Evolutionary conservation across 2,797 vertebrate species (phyloP), one percentile per base, ranked within the genome.

Genomic region (Falco naumanni): DNA sequence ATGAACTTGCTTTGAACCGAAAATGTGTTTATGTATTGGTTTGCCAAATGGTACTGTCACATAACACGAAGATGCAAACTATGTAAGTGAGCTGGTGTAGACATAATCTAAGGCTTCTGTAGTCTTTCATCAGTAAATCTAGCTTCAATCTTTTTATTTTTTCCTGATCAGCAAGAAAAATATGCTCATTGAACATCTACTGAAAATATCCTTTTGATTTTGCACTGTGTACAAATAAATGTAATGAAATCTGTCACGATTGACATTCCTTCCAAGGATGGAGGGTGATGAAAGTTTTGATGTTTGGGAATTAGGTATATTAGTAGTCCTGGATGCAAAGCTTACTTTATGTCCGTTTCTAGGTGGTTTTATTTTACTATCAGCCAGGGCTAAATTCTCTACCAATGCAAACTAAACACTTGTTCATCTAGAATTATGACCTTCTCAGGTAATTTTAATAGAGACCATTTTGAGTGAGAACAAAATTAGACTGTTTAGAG

Each of bases 21-120:
- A 54, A 53, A 8, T 0, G 2, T 37, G 11, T 61, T 79, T 33
- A 5, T 75, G 47, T 53, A 14, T 16, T 83, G 43, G 2, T 72
- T 89, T 94, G 37, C 41, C 26, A 47, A 8, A 33, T 16, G 31
- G 13, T 39, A 16, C 20, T 57, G 34, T 26, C 20, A 4, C 41
- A 48, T 51, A 60, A 29, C 10, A 34, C 50, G 75, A 80, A 71
- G n/a, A 24, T 50, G 16, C 39, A 28, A 24, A 10, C 18, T 50
- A 15, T 1, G 1, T 31, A 29, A 56, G 56, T 25, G n/a, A 53
- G 31, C 13, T n/a, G 8, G 48, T 24, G 28, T 19, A 31, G 54
- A 10, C 37, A 20, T 18, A 47, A 59, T 31, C 54, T 20, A 16
- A 0, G 0, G 16, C 11, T 83, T 45, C 7, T 61, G 6, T 47